Evolutionary conservation across 2,113 vertebrate genomes (phyloP), one percentile per base, ranked within the genome.

Genomic region (Brienomyrus longianalis): DNA sequence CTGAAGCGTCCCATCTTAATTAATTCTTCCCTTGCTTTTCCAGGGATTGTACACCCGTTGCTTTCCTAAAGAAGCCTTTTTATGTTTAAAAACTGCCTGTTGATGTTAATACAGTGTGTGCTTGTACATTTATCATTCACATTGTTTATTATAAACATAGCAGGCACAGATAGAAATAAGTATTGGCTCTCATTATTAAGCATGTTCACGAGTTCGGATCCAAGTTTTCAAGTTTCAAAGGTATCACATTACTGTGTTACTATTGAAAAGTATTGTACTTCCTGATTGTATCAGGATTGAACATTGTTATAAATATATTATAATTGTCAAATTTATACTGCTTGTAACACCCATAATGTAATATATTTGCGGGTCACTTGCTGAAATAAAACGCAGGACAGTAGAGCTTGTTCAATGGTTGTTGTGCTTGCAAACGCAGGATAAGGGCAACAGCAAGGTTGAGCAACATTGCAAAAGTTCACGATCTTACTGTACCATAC

Each of bases 11-110:
- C 52, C 87, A 10, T 83, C 86, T 84, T 88, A 90, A 90, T 90
- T 84, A 90, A 90, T 90, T 90, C 90, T 90, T 90, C 90, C 87
- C 62, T 84, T 54, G 87, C 90, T 90, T 83, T 90, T 90, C 74
- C 77, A 90, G 45, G 54, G n/a, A 62, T 90, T 66, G 45, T 66
- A 62, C 77, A 48, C 70, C 87, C 35, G 39, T 35, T 45, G 77
- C 74, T 86, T 85, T 66, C 27, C 56, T 66, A 48, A 74, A 86
- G 19, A 45, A 47, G 48, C 27, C 21, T 90, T 27, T 90, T 43
- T 83, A 17, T 43, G 17, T 59, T 31, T 59, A 87, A 80, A 90
- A 39, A 83, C 35, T 52, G 39, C 39, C 21, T 27, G 56, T 51
- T 74, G 51, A 74, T 88, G 31, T 83, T 23, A 43, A 48, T 31